Evolutionary conservation across 2,888 invertebrate genomes (phyloP).

Genomic region (Cataglyphis livida): DNA sequence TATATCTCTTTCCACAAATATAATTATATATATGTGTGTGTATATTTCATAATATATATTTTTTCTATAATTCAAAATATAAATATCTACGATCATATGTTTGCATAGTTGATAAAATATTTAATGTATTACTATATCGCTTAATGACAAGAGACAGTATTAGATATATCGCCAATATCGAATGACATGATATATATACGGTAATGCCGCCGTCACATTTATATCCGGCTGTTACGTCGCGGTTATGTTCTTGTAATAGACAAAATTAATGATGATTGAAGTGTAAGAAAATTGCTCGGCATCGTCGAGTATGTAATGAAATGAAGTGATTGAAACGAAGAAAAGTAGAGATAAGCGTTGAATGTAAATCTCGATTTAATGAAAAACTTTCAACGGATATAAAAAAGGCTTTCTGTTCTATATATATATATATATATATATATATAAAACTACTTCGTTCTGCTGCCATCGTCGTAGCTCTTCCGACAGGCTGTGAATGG

Average conservation of each 20-base stretch:
- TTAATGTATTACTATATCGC: slow-evolving; percentile 5
- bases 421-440: not conserved
- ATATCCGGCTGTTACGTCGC: slow-evolving; percentile 4
- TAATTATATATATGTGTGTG: not conserved
- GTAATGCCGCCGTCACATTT: slow-evolving; percentile 12
- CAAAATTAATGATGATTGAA: slow-evolving; percentile 39
- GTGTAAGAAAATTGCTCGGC: slow-evolving; percentile 32
- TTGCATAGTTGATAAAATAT: not conserved
- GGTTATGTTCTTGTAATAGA: slow-evolving; percentile 8
- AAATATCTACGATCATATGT: not conserved
- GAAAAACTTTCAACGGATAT: slow-evolving; percentile 40
- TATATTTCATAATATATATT: not conserved
- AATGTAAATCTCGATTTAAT: slow-evolving; percentile 45
- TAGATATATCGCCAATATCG: slow-evolving; percentile 6
- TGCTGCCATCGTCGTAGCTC: slow-evolving; percentile 34
- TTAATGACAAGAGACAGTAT: not conserved
- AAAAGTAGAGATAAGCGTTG: slow-evolving; percentile 18
- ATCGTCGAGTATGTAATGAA: slow-evolving; percentile 26
- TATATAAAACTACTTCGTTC: slow-evolving; percentile 25
- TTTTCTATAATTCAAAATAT: not conserved
- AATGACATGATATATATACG: not conserved
- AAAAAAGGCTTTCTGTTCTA: slow-evolving; percentile 46
- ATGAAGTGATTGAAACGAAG: slow-evolving; percentile 34
- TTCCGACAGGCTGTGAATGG: slow-evolving; percentile 63
- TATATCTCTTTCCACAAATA: not conserved